phyloP scores from a whole-genome alignment of 2,888 invertebrate species.

The Andrena fulva region DNA sequence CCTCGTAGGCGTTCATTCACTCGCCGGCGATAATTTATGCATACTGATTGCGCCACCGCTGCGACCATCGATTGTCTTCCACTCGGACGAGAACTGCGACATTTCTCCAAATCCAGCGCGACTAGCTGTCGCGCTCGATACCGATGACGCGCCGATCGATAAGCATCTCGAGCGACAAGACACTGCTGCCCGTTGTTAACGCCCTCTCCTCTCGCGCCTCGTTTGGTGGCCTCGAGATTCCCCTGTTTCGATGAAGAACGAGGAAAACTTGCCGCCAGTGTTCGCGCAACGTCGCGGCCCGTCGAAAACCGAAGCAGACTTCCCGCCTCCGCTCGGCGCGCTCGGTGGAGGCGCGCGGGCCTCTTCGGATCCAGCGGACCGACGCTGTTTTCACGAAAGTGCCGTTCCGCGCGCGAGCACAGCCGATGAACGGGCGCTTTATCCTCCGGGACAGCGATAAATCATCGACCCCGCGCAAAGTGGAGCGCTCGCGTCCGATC shows the following conservation, averaged over 20 bases:
- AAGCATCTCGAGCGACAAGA: not conserved
- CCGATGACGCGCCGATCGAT: not conserved
- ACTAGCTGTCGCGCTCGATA: not conserved
- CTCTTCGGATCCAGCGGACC: not conserved
- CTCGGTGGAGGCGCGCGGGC: too few relatives aligned
- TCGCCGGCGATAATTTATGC: conserved; percentile 44
- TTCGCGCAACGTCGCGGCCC: not conserved
- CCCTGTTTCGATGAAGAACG: not conserved
- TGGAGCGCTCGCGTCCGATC: conserved; percentile 49
- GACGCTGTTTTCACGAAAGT: conserved; percentile 27
- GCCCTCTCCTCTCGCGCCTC: not conserved
- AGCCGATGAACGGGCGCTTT: conserved; percentile 39
- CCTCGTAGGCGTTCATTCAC: conserved; percentile 65
- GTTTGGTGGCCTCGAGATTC: not conserved
- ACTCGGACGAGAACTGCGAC: conserved; percentile 2
- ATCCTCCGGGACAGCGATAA: conserved; percentile 44
- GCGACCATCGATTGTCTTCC: conserved; percentile 27
- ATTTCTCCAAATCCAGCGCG: conserved; percentile 7
- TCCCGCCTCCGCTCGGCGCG: not conserved
- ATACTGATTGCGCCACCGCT: conserved; percentile 41
- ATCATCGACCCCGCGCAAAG: conserved; percentile 29
- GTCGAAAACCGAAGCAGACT: not conserved
- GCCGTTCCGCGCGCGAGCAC: not conserved
- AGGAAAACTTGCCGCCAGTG: not conserved
- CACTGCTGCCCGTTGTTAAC: conserved; percentile 8